Evolutionary conservation across 1,140 invertebrate genomes (phyloP), one percentile per base, ranked within the genome.

Genomic region (Lucilia sericata): DNA sequence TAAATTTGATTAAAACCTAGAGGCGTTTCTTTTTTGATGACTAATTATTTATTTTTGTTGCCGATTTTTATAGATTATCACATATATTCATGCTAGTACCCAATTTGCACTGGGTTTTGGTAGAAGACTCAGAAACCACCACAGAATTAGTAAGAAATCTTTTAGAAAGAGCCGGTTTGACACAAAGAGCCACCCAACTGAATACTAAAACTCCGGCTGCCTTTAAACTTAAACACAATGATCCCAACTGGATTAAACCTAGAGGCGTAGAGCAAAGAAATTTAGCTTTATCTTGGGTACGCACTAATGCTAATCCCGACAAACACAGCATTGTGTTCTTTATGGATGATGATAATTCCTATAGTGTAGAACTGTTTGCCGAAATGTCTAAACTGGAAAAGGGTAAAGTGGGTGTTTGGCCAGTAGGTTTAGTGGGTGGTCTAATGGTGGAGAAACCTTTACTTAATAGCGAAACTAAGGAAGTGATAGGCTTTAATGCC

Each of bases 201-300:
- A 90, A 91, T 78, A 91, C 86, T 0, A 85, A 91, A 4, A 93
- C 93, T 13, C 96, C 96, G 12, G 84, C 91, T 5, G 91, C 94
- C 84, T 94, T 93, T 86, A 96, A 96, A 91, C 87, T 96, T 21
- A 93, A 93, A 17, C 91, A 89, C 84, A 92, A 92, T 83, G 96
- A 97, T 91, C 95, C 95, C 36, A 94, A 95, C 87, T 99, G 97
- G 97, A 94, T 94, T 65, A 96, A 98, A 91, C 98, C 98, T 0
- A 93, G 98, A 87, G 99, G 99, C 17, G 98, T 99, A 0, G 94
- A 96, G 85, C 99, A 99, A 92, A 93, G 99, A 86, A 99, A 99
- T 92, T 92, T 94, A 13, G 99, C 95, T 5, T 90, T 99, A 8
- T 92, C 94, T 42, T 99, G 98, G 97, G 91, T 99, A 7, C 92